Base-by-base conservation (phyloP, 2,888 invertebrate species). In the Slavum lentiscoides region DNA sequence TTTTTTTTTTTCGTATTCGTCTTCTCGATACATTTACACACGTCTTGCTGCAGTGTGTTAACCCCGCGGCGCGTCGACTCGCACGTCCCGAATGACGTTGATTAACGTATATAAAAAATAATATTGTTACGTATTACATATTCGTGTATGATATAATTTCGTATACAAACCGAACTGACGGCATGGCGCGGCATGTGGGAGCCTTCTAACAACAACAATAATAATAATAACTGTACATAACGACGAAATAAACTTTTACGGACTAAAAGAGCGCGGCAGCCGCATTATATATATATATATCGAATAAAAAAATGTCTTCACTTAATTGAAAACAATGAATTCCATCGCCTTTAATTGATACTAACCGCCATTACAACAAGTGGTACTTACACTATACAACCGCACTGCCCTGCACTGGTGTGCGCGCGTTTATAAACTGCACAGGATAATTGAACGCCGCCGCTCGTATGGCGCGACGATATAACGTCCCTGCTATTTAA, bases 251-350 rank as follows among this genome's bases (percentile, higher is more conserved):
- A 59, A 68, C 68, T 76, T 66, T 43, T 43, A 64, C 23, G n/a
- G n/a, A 49, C 13, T 49, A 53, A 53, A 62, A 49, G 74, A 74
- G 15, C 8, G 62, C 49, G 30, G 30, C 59, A 21, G 4, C 30
- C 30, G 19, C 59, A 43, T 72, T 59, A 73, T 49, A 73, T 5
- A 30, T 11, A 49, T 68, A 30, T 30, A 4, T 30, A 30, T 4
- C 30, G 30, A 30, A 30, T 30, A 30, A 30, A 30, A 30, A 4
- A 30, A 30, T 30, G 30, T 30, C 55, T 64, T 17, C 17, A 59
- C 70, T 43, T 39, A 76, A 76, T 76, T 68, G 67, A 76, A 76
- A 76, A 76, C 75, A 76, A 76, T 68, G 59, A 76, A 30, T 68
- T 59, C 67, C n/a, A 19, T 76, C 23, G 21, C 15, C 30, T 68